These are phyloP conservation scores for Sinocyclocheilus anophthalmus DNA, from an alignment of 2,113 vertebrate genomes.

Conservation along the genomic window DNA sequence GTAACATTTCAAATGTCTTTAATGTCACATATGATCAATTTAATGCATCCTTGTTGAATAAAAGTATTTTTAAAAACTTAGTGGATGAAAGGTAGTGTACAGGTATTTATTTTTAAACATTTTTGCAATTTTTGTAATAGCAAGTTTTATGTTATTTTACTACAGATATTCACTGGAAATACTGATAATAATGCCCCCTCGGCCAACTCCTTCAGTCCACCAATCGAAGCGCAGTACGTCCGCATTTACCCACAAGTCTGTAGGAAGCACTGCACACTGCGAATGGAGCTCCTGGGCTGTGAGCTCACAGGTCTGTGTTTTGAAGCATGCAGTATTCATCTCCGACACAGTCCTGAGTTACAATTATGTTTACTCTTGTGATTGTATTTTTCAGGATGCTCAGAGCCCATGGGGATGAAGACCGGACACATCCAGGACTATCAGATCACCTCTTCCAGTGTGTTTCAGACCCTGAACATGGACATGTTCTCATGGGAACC, in stretches of 20 bases:
- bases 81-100: no score
- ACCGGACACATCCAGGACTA: conserved; percentile 85
- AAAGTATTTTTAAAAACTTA: neutral
- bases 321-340: neutral
- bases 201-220: conserved; percentile 84
- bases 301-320: conserved; percentile 80
- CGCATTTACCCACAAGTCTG: conserved; percentile 87
- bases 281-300: conserved; percentile 88
- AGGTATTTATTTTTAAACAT: neutral
- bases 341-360: neutral
- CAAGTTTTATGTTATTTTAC: conserved; percentile 16
- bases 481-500: conserved; percentile 87
- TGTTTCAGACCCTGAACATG: conserved; percentile 87
- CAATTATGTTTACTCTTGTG: neutral
- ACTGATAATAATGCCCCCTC: conserved; percentile 84
- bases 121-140: neutral
- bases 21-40: neutral
- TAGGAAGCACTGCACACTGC: conserved; percentile 83
- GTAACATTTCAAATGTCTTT: neutral
- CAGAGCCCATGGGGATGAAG: conserved; percentile 89
- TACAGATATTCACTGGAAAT: conserved; percentile 84
- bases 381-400: conserved; percentile 77
- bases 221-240: conserved; percentile 85
- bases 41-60: neutral
- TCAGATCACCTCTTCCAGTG: conserved; percentile 84